Percentiles rank a stretch among this genome's conserved stretches.
These are phyloP conservation scores for Antrozous pallidus DNA, from an alignment of 2,797 vertebrate genomes.

Conservation along the genomic window DNA sequence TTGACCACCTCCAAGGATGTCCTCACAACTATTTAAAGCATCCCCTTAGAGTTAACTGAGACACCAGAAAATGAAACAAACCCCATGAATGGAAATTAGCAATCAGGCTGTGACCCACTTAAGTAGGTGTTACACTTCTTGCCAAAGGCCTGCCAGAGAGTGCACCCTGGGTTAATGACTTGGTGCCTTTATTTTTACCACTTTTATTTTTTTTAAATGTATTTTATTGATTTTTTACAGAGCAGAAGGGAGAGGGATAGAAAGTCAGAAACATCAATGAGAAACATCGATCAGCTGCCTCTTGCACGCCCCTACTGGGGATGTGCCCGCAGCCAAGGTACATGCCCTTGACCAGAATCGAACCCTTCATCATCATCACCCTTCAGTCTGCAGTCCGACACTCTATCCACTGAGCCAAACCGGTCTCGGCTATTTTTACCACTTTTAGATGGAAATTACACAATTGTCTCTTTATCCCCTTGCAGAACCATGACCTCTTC, in stretches of 20 bases:
- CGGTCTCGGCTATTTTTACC: too few species aligned
- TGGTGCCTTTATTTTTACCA: not conserved
- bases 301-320: too few species aligned
- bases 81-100: constrained; percentile 66
- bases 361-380: too few species aligned
- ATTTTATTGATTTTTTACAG: too few species aligned
- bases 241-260: too few species aligned
- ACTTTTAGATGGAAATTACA: not conserved
- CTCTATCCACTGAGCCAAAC: too few species aligned
- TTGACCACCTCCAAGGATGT: not conserved
- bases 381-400: too few species aligned
- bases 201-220: too few species aligned
- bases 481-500: not conserved
- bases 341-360: too few species aligned
- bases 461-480: not conserved
- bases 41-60: constrained; percentile 39
- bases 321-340: too few species aligned
- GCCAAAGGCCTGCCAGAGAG: constrained; percentile 49
- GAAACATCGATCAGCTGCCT: too few species aligned
- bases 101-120: constrained; percentile 65
- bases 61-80: constrained; percentile 59
- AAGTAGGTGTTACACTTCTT: not conserved
- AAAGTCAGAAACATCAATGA: too few species aligned
- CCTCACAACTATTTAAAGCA: constrained; percentile 65
- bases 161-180: constrained; percentile 1